Evolutionary conservation across 1,140 invertebrate genomes (phyloP).

Genomic region (Globodera ellingtonae): DNA sequence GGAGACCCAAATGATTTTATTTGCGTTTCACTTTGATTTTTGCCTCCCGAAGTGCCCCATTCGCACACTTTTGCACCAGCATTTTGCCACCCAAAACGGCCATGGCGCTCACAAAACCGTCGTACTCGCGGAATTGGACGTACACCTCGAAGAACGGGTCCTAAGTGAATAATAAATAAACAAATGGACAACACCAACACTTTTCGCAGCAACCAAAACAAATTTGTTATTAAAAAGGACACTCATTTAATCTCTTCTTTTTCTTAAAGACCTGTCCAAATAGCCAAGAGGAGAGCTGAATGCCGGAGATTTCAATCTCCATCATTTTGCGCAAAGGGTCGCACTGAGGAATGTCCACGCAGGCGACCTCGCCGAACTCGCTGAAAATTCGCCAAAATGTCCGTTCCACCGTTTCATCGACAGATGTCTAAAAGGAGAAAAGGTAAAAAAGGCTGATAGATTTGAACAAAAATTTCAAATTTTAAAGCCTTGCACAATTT

Average conservation of each 20-base stretch:
- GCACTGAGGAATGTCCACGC: constrained; percentile 43
- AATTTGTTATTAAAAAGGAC: no score
- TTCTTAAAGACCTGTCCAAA: constrained; percentile 30
- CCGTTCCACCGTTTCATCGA: constrained; percentile 24
- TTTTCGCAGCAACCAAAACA: no score
- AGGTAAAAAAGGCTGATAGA: not conserved
- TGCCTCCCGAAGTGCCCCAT: constrained; percentile 35
- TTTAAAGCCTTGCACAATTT: not conserved
- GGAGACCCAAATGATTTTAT: not conserved
- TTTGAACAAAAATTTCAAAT: no score
- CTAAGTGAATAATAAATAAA: constrained; percentile 21
- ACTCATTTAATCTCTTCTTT: no score
- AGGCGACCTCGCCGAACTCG: constrained; percentile 32
- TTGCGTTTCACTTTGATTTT: constrained; percentile 29
- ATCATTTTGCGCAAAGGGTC: constrained; percentile 41
- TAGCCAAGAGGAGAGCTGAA: constrained; percentile 40
- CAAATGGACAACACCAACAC: not conserved
- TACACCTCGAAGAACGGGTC: constrained; percentile 43
- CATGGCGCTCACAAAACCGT: constrained; percentile 33
- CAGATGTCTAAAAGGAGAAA: constrained; percentile 29
- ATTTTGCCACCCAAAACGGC: constrained; percentile 35
- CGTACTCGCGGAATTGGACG: constrained; percentile 39
- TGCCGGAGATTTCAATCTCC: constrained; percentile 41
- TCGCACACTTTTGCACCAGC: constrained; percentile 31
- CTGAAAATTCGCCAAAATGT: constrained; percentile 33